Conservation (phyloP, 2,113 vertebrate genomes). For the Notothenia rossii region DNA sequence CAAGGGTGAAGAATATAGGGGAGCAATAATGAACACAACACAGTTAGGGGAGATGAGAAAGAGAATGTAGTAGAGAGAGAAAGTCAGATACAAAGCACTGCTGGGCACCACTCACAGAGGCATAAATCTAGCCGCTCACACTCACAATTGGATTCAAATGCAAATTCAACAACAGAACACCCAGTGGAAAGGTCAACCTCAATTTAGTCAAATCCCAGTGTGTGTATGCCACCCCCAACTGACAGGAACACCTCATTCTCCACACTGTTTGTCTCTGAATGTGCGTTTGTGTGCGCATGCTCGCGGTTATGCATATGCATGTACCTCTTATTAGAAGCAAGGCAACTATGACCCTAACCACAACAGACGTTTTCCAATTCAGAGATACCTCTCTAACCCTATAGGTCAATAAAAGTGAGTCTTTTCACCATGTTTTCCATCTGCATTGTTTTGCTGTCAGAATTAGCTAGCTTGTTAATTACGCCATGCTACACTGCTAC, state of each 20-base stretch:
- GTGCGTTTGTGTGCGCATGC: constrained; percentile 37
- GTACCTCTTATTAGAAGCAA: constrained; percentile 8
- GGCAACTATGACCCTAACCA: neutral
- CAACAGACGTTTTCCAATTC: neutral
- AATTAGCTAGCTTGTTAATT: too few species aligned
- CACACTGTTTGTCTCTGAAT: constrained; percentile 40
- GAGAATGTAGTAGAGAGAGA: constrained; percentile 41
- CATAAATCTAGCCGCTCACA: constrained; percentile 80
- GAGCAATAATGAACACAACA: constrained; percentile 37
- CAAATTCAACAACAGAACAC: constrained; percentile 74
- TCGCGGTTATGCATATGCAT: constrained; percentile 37
- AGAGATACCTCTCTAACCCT: neutral
- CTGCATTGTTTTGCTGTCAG: neutral
- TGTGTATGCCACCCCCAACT: constrained; percentile 63
- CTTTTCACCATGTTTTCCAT: neutral
- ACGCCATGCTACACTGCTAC: too few species aligned
- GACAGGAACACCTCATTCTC: constrained; percentile 71
- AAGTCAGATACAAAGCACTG: constrained; percentile 65
- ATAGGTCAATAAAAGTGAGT: neutral
- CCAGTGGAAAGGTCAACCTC: constrained; percentile 75
- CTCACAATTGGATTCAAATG: constrained; percentile 85
- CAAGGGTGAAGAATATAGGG: constrained; percentile 29
- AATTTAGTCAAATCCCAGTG: constrained; percentile 76
- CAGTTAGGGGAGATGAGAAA: constrained; percentile 46
- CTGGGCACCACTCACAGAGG: constrained; percentile 74